A percentile compares a stretch with the other conserved stretches of the same genome.
Conservation (phyloP, 2,888 invertebrate genomes). For the Prosopocoilus inquinatus region DNA sequence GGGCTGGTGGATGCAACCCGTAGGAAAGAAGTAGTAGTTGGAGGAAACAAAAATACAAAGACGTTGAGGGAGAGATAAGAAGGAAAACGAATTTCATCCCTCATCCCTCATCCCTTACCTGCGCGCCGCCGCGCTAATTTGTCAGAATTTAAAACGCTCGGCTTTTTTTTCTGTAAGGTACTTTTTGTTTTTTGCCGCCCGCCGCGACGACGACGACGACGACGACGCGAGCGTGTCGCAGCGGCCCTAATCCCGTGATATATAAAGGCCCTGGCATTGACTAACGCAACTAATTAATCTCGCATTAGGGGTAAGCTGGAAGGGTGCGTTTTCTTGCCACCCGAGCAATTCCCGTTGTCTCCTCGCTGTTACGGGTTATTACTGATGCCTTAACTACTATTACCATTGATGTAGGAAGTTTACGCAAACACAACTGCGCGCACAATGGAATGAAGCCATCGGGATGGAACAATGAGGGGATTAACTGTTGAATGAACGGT, state of each 20-base stretch:
- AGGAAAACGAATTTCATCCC: no score
- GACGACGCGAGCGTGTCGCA: no score
- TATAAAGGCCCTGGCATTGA: constrained; percentile 44
- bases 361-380: constrained; percentile 19
- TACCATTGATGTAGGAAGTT: constrained; percentile 15
- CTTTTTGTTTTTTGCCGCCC: constrained; percentile 3
- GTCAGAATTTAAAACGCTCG: constrained; percentile 31
- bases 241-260: constrained; percentile 39
- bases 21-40: no score
- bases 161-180: no score
- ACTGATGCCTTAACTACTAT: constrained; percentile 16
- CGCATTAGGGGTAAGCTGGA: constrained; percentile 41
- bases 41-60: no score
- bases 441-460: no score
- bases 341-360: constrained; percentile 20
- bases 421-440: constrained; percentile 6
- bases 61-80: no score
- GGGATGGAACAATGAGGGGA: no score
- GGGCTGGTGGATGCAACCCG: no score
- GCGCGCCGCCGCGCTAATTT: constrained; percentile 22
- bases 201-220: no score
- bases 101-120: no score
- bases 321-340: constrained; percentile 21
- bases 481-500: no score
- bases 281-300: constrained; percentile 46